Evolutionary conservation across 2,888 invertebrate species (phyloP).

Genomic region (Ferrisia virgata): DNA sequence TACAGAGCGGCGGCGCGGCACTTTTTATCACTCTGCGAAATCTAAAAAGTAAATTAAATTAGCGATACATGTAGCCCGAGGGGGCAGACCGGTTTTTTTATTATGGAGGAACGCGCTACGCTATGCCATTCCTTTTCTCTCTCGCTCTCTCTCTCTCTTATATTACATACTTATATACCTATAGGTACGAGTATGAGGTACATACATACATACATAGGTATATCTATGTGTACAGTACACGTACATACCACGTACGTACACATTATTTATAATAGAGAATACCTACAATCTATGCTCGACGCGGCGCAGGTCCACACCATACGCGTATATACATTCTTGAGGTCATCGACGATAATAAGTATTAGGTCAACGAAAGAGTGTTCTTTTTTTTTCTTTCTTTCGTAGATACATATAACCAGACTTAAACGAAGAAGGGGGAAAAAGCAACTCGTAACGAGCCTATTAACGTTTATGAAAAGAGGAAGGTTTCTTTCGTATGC

Average conservation of each 20-base stretch:
- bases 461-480: not conserved
- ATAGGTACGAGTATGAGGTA: too few species aligned
- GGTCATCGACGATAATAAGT: conserved; percentile 10
- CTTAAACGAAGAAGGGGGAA: not conserved
- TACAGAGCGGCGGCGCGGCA: not conserved
- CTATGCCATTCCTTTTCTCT: too few species aligned
- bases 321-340: not conserved
- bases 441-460: not conserved
- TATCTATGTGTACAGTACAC: not conserved
- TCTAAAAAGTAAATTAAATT: conserved; percentile 8
- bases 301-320: not conserved
- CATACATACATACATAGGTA: too few species aligned
- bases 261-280: not conserved
- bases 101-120: not conserved
- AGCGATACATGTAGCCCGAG: not conserved
- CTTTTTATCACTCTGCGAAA: not conserved
- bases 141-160: too few species aligned
- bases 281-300: not conserved
- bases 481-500: not conserved
- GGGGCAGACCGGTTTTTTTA: conserved; percentile 3
- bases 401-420: not conserved
- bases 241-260: too few species aligned
- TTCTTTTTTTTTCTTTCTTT: not conserved
- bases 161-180: too few species aligned
- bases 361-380: not conserved